phyloP scores from a whole-genome alignment of 2,888 invertebrate genomes.

The Pachycephus smyrnensis region DNA sequence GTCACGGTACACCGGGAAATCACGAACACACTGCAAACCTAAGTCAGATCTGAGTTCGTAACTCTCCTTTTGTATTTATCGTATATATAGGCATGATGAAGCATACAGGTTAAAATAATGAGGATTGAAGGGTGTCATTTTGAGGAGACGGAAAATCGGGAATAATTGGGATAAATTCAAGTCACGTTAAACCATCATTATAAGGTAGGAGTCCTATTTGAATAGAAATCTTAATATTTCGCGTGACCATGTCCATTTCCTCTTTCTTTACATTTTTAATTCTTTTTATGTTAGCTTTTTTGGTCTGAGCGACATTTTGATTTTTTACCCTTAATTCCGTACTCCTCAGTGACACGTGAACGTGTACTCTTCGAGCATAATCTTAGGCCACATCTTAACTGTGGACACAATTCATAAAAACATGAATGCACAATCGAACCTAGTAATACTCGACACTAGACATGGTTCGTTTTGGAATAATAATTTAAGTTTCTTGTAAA shows the following conservation, averaged over 20 bases:
- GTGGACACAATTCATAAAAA: constrained; percentile 31
- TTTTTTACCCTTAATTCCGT: no score
- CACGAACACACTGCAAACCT: constrained; percentile 83
- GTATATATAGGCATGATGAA: not conserved
- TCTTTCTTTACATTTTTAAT: no score
- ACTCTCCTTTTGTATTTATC: constrained; percentile 21
- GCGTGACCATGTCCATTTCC: no score
- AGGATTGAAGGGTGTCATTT: not conserved
- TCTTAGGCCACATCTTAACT: not conserved
- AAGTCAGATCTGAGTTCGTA: constrained; percentile 55
- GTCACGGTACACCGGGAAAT: constrained; percentile 87
- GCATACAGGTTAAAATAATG: not conserved
- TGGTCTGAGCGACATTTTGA: no score
- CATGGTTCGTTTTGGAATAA: no score
- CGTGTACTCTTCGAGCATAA: no score
- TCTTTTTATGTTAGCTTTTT: no score
- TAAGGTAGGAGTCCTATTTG: constrained; percentile 14
- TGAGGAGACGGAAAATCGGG: no score
- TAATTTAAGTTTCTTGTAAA: no score
- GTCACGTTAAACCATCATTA: constrained; percentile 22
- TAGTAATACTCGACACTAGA: constrained; percentile 26
- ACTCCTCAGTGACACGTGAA: no score
- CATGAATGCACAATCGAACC: constrained; percentile 38
- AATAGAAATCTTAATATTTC: constrained; percentile 6
- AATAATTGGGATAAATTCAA: not conserved